Conservation (phyloP, 2,888 invertebrate genomes). For the Trichogramma evanescens region DNA sequence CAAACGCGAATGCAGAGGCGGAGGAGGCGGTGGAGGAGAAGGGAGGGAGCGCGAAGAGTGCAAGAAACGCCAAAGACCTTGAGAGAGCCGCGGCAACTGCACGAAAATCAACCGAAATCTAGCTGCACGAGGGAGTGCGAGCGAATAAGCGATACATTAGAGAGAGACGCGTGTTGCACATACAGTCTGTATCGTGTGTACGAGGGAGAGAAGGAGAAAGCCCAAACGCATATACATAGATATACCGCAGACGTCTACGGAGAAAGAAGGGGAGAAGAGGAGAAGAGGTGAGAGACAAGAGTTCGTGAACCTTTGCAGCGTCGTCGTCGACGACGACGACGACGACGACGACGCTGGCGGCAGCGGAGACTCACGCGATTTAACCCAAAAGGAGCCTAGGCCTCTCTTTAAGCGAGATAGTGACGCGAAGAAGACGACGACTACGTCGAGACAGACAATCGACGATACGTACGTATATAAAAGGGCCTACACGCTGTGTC, state of each 20-base stretch:
- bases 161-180: conserved; percentile 3
- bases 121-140: conserved; percentile 8
- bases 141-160: conserved; percentile 18
- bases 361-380: no score
- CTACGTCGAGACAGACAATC: neutral
- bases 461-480: no score
- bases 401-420: neutral
- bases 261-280: neutral
- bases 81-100: conserved; percentile 15
- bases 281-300: conserved; percentile 13
- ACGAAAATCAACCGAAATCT: conserved; percentile 14
- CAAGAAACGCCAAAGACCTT: neutral
- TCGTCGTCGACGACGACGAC: neutral
- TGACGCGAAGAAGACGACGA: neutral
- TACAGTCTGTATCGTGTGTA: neutral
- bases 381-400: no score
- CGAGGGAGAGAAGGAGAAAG: conserved; percentile 3
- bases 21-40: neutral
- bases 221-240: neutral
- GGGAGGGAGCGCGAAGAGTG: neutral
- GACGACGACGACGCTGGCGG: neutral
- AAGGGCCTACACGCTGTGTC: no score
- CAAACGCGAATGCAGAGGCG: neutral
- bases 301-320: conserved; percentile 22
- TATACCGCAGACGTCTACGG: neutral